These are phyloP conservation scores for Drosophila sucinea DNA, from an alignment of 1,140 invertebrate species.

Conservation along the genomic window DNA sequence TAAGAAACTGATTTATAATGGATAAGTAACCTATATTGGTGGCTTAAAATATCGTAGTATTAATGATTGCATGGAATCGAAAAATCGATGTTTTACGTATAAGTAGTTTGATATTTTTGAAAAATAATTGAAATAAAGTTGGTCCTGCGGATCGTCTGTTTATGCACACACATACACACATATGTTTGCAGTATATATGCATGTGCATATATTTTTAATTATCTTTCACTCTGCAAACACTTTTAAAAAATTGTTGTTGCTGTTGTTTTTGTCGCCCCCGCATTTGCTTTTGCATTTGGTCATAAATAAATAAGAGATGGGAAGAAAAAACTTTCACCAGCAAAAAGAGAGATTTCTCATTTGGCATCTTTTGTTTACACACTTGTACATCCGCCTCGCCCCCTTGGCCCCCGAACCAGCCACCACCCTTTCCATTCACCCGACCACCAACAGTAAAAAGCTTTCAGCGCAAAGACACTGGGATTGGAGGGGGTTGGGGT, in stretches of 20 bases:
- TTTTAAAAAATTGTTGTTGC: not conserved
- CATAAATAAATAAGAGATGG: constrained; percentile 15
- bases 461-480: constrained; percentile 60
- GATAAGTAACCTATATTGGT: no score
- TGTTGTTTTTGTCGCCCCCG: not conserved
- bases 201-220: constrained; percentile 5
- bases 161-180: not conserved
- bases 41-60: no score
- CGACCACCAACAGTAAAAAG: constrained; percentile 71
- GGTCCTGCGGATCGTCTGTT: not conserved
- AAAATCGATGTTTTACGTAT: no score
- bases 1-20: no score
- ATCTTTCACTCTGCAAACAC: constrained; percentile 1
- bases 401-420: not conserved
- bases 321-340: constrained; percentile 33
- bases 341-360: constrained; percentile 42
- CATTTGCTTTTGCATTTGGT: constrained; percentile 15
- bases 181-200: not conserved
- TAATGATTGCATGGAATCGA: no score
- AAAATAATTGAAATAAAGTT: not conserved
- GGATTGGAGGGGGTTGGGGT: not conserved
- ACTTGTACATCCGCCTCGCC: constrained; percentile 13
- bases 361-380: constrained; percentile 54
- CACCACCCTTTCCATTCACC: not conserved
- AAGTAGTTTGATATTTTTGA: not conserved